Evolutionary conservation across 2,888 invertebrate species (phyloP), one percentile per base, ranked within the genome.

Genomic region (Archaeoteleia sp.): DNA sequence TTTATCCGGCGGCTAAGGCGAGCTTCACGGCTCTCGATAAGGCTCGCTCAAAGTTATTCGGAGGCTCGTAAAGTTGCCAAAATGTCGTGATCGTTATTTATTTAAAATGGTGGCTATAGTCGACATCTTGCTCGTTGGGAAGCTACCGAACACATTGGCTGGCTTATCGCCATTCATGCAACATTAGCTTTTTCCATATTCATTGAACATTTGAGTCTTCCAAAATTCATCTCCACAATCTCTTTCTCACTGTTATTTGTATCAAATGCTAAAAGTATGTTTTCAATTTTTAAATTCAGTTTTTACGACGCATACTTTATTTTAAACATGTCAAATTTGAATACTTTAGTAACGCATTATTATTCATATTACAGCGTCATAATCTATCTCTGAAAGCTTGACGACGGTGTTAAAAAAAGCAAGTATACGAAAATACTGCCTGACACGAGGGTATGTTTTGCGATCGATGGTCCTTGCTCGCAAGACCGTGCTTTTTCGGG

Each of bases 141-240:
- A 43, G 66, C 70, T 60, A 48, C 71, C 71, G 71, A 77, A 79
- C 78, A 75, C 77, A 77, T 75, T 75, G 76, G 81, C 82, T 81
- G 73, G 81, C 82, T 84, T 84, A 84, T 84, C 84, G 81, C 79
- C 79, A 78, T 83, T 84, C 83, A 83, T 84, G 83, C 82, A 84
- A 83, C 83, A 84, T 84, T 84, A 84, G 77, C 80, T 79, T 78
- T 70, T 69, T 71, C 78, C 78, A 80, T 83, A 84, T 84, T 84
- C 79, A 83, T 80, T 74, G 74, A 71, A 67, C 74, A 74, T 72
- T 74, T 70, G 63, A 74, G 73, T 73, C 74, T 77, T 76, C 46
- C 20, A 10, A 15, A 20, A 32, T 48, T 48, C 48, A 27, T 42
- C 35, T 53, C 1, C 14, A 37, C 48, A 58, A 66, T 66, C 46